These are phyloP conservation scores for Catonia carolina DNA, from an alignment of 2,888 invertebrate genomes.

Conservation along the genomic window DNA sequence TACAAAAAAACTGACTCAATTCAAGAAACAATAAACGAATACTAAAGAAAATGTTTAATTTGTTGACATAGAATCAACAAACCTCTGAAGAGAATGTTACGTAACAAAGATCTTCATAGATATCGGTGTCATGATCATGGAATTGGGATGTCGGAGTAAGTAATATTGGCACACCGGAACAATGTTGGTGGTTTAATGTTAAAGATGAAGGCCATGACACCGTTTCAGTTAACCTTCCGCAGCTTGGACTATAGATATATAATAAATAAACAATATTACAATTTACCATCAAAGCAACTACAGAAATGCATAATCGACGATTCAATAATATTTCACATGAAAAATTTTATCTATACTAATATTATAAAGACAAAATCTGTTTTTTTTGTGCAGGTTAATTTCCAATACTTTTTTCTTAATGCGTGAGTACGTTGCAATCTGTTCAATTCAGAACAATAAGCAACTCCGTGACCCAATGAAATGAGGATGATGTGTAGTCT, in stretches of 20 bases:
- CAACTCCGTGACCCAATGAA: too few relatives aligned
- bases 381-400: too few relatives aligned
- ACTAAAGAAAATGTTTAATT: constrained; percentile 27
- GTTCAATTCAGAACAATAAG: too few relatives aligned
- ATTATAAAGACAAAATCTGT: not conserved
- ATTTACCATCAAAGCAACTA: not conserved
- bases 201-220: not conserved
- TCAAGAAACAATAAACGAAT: constrained; percentile 29
- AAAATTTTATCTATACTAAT: not conserved
- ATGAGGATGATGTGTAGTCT: too few relatives aligned
- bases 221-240: constrained; percentile 1
- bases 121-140: constrained; percentile 61
- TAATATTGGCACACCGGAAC: constrained; percentile 37
- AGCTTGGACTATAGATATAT: not conserved
- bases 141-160: too few relatives aligned
- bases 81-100: constrained; percentile 76
- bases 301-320: not conserved
- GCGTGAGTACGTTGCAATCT: too few relatives aligned
- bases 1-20: constrained; percentile 28
- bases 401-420: too few relatives aligned
- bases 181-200: constrained; percentile 48
- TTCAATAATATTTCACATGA: not conserved
- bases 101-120: constrained; percentile 84
- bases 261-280: not conserved
- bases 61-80: constrained; percentile 32